Evolutionary conservation across 2,113 vertebrate species (phyloP).

Genomic region (Pollimyrus isidori): DNA sequence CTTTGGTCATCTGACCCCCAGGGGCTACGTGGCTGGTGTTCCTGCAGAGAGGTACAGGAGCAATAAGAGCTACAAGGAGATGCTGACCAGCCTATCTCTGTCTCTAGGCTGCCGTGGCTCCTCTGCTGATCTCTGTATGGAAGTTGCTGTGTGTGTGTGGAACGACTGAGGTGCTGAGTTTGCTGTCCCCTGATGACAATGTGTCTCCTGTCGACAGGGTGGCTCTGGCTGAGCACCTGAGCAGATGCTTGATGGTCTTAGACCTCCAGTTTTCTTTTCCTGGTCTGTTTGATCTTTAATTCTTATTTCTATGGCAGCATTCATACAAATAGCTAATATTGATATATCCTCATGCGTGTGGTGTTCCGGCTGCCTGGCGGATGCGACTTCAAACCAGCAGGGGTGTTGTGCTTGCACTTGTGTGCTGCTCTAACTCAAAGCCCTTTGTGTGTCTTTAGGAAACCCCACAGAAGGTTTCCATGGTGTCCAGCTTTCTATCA

Average conservation of each 20-base stretch:
- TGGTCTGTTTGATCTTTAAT: neutral
- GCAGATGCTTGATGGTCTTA: neutral
- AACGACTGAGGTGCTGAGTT: neutral
- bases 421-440: neutral
- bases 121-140: neutral
- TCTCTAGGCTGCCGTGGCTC: neutral
- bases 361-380: neutral
- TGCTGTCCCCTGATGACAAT: neutral
- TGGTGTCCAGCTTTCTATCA: neutral
- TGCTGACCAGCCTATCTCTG: neutral
- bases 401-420: neutral
- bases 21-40: neutral
- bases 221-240: neutral
- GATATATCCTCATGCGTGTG: neutral
- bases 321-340: neutral
- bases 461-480: neutral
- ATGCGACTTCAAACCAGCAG: neutral
- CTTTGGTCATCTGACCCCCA: neutral
- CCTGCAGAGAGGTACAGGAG: neutral
- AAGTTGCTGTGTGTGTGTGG: neutral
- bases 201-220: neutral
- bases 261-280: neutral
- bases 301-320: neutral
- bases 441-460: neutral
- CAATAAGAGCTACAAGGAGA: neutral